Evolutionary conservation across 2,113 vertebrate species (phyloP), one percentile per base, ranked within the genome.

Genomic region (Poeciliopsis retropinna): DNA sequence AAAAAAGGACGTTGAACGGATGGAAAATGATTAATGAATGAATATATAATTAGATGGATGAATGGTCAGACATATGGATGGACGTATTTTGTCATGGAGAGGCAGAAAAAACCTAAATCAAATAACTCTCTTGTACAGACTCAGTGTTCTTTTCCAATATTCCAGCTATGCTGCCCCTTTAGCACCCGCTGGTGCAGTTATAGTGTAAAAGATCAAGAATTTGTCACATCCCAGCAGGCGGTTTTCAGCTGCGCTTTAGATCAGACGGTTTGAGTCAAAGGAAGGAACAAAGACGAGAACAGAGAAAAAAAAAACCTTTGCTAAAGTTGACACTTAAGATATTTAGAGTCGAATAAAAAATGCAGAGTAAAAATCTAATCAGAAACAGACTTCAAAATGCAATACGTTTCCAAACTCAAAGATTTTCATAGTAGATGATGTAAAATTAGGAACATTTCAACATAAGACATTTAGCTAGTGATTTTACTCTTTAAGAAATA

Each of bases 241-340:
- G 47, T 66, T 79, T 74, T 60, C 63, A 17, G 32, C 41, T 31
- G 57, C 88, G 87, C 86, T 65, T 17, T 74, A 83, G 74, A 77
- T 87, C 72, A 76, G 64, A 37, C 29, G 22, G 71, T 51, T 44
- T 37, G 51, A 75, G 78, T 80, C 72, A 32, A 74, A 71, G 61
- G 51, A 37, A 25, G 19, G 60, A 84, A 79, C 68, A 73, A 78
- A 66, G 30, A 61, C 3, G 25, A 76, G 32, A 71, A 44, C 10
- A 17, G 54, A 60, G 57, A 72, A 73, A 68, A 60, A 81, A 85
- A 74, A 79, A 68, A 54, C 66, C 27, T 41, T 61, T 57, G 39
- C 39, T 54, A 63, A 73, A 63, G 78, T 11, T 65, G 25, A 57
- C 25, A n/a, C 25, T 17, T 25, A n/a, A 19, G 44, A 47, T 57